Percentiles rank a stretch among this genome's conserved stretches.
Evolutionary conservation across 2,888 invertebrate genomes (phyloP).

Genomic region (Drosophila nigricruria): DNA sequence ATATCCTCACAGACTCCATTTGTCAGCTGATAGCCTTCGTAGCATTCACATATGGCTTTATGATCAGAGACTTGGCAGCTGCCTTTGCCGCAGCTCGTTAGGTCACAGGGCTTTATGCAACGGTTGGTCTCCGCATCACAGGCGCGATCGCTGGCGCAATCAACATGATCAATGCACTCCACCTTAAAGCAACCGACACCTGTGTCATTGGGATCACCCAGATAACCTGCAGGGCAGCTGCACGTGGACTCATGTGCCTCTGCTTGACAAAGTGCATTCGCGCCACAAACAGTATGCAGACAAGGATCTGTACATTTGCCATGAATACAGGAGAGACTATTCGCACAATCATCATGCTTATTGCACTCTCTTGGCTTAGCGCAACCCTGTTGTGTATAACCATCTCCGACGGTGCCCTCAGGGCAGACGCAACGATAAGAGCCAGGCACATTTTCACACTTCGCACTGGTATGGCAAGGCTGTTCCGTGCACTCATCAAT

Average conservation of each 20-base stretch:
- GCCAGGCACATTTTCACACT: constrained; percentile 92
- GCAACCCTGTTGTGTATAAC: constrained; percentile 90
- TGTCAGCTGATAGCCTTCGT: constrained; percentile 89
- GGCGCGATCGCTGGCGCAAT: constrained; percentile 91
- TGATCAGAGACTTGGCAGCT: constrained; percentile 91
- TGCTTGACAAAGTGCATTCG: constrained; percentile 91
- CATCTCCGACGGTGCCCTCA: constrained; percentile 91
- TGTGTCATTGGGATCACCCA: constrained; percentile 92
- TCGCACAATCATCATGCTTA: constrained; percentile 90
- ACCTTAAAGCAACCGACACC: constrained; percentile 95
- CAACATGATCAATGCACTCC: constrained; percentile 92
- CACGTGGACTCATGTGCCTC: constrained; percentile 90
- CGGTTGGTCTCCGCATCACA: constrained; percentile 92
- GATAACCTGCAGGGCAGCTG: constrained; percentile 91
- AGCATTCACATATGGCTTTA: constrained; percentile 90
- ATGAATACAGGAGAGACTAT: constrained; percentile 90
- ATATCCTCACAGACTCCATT: constrained; percentile 91
- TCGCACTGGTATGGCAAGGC: constrained; percentile 92
- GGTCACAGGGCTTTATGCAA: constrained; percentile 93
- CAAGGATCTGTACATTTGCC: constrained; percentile 94
- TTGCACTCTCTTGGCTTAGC: constrained; percentile 91
- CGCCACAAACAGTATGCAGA: constrained; percentile 89
- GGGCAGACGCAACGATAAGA: constrained; percentile 93
- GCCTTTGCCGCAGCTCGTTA: constrained; percentile 92
- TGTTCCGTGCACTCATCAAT: constrained; percentile 92